A percentile compares a stretch with the other conserved stretches of the same genome.
Evolutionary conservation across 2,797 vertebrate species (phyloP).

Genomic region (Cossypha niveicapilla): DNA sequence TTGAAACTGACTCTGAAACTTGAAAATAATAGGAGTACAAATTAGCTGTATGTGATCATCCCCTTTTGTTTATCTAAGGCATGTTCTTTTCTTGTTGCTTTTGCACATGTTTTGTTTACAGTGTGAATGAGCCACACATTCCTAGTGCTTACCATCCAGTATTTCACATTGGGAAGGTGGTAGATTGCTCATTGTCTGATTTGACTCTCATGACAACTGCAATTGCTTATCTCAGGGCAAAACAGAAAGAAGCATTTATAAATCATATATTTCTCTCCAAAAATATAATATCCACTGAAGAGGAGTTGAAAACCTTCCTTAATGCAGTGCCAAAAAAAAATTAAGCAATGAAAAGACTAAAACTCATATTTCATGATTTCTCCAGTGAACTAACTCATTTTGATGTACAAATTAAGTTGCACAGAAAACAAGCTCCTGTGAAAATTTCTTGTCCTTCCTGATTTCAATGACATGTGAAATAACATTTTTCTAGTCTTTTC

Average conservation of each 20-base stretch:
- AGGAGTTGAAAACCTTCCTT: slow-evolving; percentile 19
- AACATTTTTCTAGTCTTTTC: not conserved
- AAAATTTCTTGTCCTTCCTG: not conserved
- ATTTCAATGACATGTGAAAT: not conserved
- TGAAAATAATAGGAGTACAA: slow-evolving; percentile 52
- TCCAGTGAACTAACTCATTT: not conserved
- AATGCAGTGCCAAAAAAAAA: not conserved
- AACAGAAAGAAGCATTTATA: not conserved
- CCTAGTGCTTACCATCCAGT: not conserved
- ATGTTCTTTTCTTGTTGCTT: slow-evolving; percentile 48
- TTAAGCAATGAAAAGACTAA: not conserved
- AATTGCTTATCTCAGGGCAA: not conserved
- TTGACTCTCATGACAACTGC: not conserved
- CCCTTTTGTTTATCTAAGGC: slow-evolving; percentile 24
- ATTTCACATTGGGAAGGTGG: not conserved
- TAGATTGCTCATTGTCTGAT: not conserved
- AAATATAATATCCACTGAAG: not conserved
- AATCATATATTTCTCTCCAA: not conserved
- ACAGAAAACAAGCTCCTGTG: slow-evolving; percentile 27
- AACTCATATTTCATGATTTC: not conserved
- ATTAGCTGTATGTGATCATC: slow-evolving; percentile 58
- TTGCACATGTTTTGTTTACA: not conserved
- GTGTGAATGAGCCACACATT: not conserved
- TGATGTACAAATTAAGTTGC: not conserved
- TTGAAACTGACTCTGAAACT: slow-evolving; percentile 45